Conservation (phyloP, 2,797 vertebrate genomes). For the Rhinoraja longicauda region DNA sequence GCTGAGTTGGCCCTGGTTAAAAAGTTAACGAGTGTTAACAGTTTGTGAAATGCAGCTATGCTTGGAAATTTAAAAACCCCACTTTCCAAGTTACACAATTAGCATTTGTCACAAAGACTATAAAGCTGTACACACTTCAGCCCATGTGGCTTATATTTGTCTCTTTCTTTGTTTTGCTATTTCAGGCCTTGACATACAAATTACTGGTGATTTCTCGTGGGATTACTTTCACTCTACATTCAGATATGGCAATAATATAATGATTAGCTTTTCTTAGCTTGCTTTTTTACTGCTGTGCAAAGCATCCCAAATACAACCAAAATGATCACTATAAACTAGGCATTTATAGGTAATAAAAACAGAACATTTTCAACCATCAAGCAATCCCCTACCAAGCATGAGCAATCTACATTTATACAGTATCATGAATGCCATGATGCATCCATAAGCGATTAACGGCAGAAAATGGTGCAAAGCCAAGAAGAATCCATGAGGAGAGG, state of each 20-base stretch:
- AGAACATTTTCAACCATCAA: no score
- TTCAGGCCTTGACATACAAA: constrained; percentile 7
- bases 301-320: neutral
- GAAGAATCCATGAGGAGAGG: no score
- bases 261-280: neutral
- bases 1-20: constrained; percentile 20
- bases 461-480: no score
- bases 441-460: no score
- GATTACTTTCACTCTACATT: neutral
- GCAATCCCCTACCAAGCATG: no score
- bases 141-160: constrained; percentile 22
- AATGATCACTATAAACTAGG: neutral
- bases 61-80: neutral
- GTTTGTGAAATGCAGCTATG: neutral
- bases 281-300: neutral
- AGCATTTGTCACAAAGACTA: constrained; percentile 26
- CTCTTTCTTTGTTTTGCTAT: neutral
- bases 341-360: neutral
- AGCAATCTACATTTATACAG: no score
- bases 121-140: constrained; percentile 2
- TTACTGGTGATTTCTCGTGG: neutral
- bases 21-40: constrained; percentile 28
- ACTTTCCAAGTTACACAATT: neutral
- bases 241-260: neutral
- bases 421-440: no score